Base-by-base conservation (phyloP, 2,888 invertebrate species). In the Hypsopygia costalis region DNA sequence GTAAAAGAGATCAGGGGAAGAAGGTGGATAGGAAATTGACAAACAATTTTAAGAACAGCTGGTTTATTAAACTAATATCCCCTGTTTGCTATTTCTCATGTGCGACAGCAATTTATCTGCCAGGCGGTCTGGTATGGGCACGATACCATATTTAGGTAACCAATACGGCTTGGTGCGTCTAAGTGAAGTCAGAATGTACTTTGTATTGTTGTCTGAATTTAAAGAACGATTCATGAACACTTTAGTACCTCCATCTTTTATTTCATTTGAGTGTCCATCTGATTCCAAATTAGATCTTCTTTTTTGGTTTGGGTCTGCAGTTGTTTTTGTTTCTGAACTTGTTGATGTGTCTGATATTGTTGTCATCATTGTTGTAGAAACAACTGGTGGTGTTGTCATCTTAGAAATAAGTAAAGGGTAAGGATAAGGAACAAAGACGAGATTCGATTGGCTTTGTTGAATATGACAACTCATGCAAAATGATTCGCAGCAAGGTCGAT, bases 401-500 rank as follows among this genome's bases (percentile, higher is more conserved):
- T 28, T 36, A 3, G 36, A 29, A n/a, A 20, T 20, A 9, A 20
- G 10, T 6, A 29, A 1, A 1, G 36, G 10, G 28, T 9, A 36
- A 1, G 28, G 70, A 41, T 67, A 73, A 0, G 74, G 72, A 0
- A 72, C 46, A 11, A 68, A 50, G 0, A 71, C 40, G 0, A 69
- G 34, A 8, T 53, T 56, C 0, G 57, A 41, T 21, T 55, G 58
- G n/a, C 47, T 42, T 22, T 16, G 30, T 22, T 16, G 30, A 3
- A 12, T 8, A 6, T 37, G 30, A 32, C 68, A 69, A 10, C 40
- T 49, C 2, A 35, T 43, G 40, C 69, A 72, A 3, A 50, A 37
- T 11, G 46, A 35, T 25, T 40, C 46, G 40, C 77, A 77, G 43
- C 75, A 74, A 1, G 57, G 44, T 4, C 56, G 55, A 16, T 16